These are phyloP conservation scores for Drepana arcuata DNA, from an alignment of 1,140 invertebrate genomes.

Conservation along the genomic window DNA sequence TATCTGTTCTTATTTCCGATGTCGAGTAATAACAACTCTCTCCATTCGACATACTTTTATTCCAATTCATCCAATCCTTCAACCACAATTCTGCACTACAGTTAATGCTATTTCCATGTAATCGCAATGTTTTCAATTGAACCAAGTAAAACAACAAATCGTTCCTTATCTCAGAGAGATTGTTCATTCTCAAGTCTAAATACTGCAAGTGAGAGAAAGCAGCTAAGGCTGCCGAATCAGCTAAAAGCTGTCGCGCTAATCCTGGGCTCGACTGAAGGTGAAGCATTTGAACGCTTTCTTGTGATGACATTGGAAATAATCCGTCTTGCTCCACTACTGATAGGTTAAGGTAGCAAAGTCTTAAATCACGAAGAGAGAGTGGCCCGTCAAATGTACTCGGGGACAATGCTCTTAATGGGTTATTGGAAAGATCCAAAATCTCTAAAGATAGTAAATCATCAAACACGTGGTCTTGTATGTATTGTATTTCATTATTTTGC, in stretches of 20 bases:
- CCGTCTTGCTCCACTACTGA: constrained; percentile 74
- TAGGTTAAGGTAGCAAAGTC: constrained; percentile 78
- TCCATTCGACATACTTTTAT: constrained; percentile 66
- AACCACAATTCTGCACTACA: constrained; percentile 77
- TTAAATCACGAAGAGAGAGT: constrained; percentile 75
- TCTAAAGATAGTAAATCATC: constrained; percentile 76
- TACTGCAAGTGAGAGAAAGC: constrained; percentile 78
- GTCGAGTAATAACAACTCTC: constrained; percentile 62
- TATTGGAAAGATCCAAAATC: constrained; percentile 83
- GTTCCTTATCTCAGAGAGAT: constrained; percentile 70
- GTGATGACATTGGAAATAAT: constrained; percentile 78
- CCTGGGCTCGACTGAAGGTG: constrained; percentile 82
- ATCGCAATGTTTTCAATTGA: constrained; percentile 74
- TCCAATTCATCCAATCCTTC: constrained; percentile 75
- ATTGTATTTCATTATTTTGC: constrained; percentile 77
- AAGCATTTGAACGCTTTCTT: constrained; percentile 79
- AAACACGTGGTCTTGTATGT: constrained; percentile 78
- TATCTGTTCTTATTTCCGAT: constrained; percentile 46
- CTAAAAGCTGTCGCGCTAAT: constrained; percentile 78
- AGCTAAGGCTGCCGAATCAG: constrained; percentile 79
- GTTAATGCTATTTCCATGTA: constrained; percentile 77
- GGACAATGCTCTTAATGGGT: constrained; percentile 79
- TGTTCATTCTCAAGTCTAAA: constrained; percentile 79
- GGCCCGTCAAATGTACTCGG: constrained; percentile 79
- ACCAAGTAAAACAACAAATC: constrained; percentile 81